phyloP scores from a whole-genome alignment of 2,113 vertebrate genomes.

The Burhinus oedicnemus region DNA sequence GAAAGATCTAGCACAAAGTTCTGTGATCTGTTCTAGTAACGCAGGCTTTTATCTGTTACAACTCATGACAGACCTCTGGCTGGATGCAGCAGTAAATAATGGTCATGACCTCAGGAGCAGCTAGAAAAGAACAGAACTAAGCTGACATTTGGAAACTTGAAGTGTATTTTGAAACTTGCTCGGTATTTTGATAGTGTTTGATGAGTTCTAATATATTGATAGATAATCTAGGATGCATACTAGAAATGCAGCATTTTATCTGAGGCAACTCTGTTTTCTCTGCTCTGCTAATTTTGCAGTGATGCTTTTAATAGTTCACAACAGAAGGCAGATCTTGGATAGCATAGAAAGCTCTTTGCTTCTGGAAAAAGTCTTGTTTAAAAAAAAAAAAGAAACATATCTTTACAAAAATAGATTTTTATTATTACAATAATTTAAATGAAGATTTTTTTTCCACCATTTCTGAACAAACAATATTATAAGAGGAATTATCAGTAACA shows the following conservation, averaged over 20 bases:
- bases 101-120: neutral
- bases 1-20: neutral
- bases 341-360: neutral
- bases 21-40: neutral
- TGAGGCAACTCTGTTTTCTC: neutral
- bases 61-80: neutral
- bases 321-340: neutral
- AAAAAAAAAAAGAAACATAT: neutral
- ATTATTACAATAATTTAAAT: constrained; percentile 59
- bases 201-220: neutral
- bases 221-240: neutral
- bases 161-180: neutral
- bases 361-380: neutral
- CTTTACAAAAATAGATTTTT: constrained; percentile 70
- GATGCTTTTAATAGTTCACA: neutral
- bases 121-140: neutral
- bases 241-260: neutral
- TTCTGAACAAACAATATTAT: neutral
- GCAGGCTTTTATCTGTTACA: neutral
- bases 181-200: neutral
- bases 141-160: neutral
- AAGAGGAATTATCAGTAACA: neutral
- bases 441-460: neutral
- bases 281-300: neutral
- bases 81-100: neutral